Percentiles rank a stretch among this genome's conserved stretches.
Conservation (phyloP, 2,888 invertebrate genomes). For the Rotaria macrura region DNA sequence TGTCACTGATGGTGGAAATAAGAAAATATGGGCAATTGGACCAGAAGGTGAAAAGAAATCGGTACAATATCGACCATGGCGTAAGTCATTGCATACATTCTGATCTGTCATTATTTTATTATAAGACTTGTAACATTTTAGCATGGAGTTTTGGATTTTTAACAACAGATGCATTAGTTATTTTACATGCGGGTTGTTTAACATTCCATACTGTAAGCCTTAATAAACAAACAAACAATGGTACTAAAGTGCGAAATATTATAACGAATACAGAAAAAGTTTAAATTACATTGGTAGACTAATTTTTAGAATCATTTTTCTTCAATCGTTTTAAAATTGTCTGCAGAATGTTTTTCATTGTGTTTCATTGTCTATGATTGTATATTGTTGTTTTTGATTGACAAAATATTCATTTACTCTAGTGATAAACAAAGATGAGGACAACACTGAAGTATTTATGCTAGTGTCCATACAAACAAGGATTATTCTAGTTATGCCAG, state of each 20-base stretch:
- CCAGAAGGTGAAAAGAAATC: background rate
- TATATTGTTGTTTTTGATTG: too few relatives aligned
- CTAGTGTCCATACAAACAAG: too few relatives aligned
- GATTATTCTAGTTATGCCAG: too few relatives aligned
- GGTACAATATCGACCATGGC: constrained; percentile 14
- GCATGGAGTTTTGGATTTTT: background rate
- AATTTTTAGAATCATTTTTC: background rate
- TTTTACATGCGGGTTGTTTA: constrained; percentile 19
- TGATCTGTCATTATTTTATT: too few relatives aligned
- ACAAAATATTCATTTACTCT: too few relatives aligned
- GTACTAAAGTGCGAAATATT: background rate
- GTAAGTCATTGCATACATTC: background rate
- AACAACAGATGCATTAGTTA: background rate
- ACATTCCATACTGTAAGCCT: background rate
- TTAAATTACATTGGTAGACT: background rate
- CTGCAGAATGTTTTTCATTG: too few relatives aligned
- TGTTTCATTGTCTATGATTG: too few relatives aligned
- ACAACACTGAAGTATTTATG: too few relatives aligned
- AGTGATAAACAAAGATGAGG: too few relatives aligned
- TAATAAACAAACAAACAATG: background rate
- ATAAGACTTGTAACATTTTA: background rate
- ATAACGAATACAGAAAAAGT: background rate
- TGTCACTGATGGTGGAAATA: background rate
- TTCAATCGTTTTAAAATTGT: background rate
- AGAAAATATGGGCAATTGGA: constrained; percentile 14